Base-by-base conservation (phyloP, 2,888 invertebrate species). In the Drosophila mercatorum region DNA sequence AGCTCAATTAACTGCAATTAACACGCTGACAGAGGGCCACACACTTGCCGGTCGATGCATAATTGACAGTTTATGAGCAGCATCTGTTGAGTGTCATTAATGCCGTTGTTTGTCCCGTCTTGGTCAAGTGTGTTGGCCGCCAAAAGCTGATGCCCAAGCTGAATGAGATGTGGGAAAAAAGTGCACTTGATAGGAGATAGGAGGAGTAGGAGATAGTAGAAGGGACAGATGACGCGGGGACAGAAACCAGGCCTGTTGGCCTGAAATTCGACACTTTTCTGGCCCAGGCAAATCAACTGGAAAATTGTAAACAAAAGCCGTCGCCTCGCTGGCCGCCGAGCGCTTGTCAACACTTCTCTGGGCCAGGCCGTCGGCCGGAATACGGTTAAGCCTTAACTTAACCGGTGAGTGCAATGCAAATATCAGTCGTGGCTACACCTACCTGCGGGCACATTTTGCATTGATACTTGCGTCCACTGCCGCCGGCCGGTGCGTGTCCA, bases 371-470 rank as follows among this genome's bases (percentile, higher is more conserved):
- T 12, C 58, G 78, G 84, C 68, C 53, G 53, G 52, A 60, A 62
- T 34, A 74, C 61, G 57, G 69, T 72, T 61, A 57, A 74, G 67
- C 75, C 51, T 66, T 58, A 78, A 80, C 70, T 83, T 76, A 56
- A 52, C 69, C 56, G 55, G 40, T 67, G 63, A 65, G 56, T 44
- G 72, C 64, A 67, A 64, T 71, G 58, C 76, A 80, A 70, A 74
- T 64, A 77, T 46, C 64, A 64, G 53, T 55, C 22, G 14, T 34
- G 10, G 34, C 34, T 34, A 7, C 59, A 94, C 96, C 94, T 94
- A 98, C 98, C 97, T 98, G 97, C 80, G 98, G 97, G 92, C 98
- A 98, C 98, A 98, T 98, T 94, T 98, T 98, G 95, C 98, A 98
- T 93, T 97, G 97, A 94, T 98, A 98, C 94, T 98, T 98, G 92